Base-by-base conservation (phyloP, 1,140 invertebrate genomes). In the Brevipalpus yothersi region DNA sequence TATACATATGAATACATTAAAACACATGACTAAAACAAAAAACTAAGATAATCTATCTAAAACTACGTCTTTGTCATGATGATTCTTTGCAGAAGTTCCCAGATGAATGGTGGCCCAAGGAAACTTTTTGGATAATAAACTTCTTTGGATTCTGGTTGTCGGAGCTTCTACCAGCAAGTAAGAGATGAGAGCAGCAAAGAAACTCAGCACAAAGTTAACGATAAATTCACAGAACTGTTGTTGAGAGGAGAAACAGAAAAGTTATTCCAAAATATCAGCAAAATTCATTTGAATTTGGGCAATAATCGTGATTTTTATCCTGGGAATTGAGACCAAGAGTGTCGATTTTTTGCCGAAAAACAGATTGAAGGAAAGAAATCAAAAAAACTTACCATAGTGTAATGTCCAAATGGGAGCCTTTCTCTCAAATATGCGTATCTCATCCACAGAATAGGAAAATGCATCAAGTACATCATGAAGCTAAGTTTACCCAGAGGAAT, bases 401-500 rank as follows among this genome's bases (percentile, higher is more conserved):
- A 53, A 53, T 66, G 49, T 41, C 60, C 62, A 47, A 63, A 66
- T 40, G 53, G 45, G 1, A 65, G 9, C 53, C 60, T 51, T 42
- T 61, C 58, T 15, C 60, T 57, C 11, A 54, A 13, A 40, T 60
- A 56, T 12, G 62, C 62, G 56, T 61, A 86, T 68, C 68, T 85
- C 82, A 15, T 84, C 69, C 3, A 83, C 79, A 62, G 84, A 45
- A 79, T 78, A 15, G 80, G 82, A 49, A 87, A 84, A 73, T 93
- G 88, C 13, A 92, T 78, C 31, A 93, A 76, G 70, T 92, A 94
- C 10, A 86, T 82, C 68, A 84, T 84, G 71, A 90, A 93, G 1
- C 87, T 89, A 42, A 93, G 76, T 56, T 87, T 76, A 63, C 83
- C 85, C n/a, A 92, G 72, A 0, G 88, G 87, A 63, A 87, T 77